Conservation (phyloP, 2,888 invertebrate species). For the Coenonympha arcania region DNA sequence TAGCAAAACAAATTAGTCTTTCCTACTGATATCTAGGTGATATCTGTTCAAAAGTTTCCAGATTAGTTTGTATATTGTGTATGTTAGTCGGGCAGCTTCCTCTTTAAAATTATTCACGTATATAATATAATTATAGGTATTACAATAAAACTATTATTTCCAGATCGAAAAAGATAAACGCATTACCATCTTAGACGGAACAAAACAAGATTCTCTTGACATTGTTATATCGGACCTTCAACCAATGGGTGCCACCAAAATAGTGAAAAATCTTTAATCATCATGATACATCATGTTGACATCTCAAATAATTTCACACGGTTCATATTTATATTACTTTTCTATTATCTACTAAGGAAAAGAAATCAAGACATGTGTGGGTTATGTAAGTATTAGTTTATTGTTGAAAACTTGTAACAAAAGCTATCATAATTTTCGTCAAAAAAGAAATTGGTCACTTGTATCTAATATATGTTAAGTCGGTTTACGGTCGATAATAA, state of each 20-base stretch:
- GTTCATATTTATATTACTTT: too few species aligned
- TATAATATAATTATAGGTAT: background rate
- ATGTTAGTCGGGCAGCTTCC: too few species aligned
- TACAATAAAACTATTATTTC: constrained; percentile 8
- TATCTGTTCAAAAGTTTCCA: too few species aligned
- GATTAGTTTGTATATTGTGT: too few species aligned
- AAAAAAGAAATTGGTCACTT: background rate
- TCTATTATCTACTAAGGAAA: too few species aligned
- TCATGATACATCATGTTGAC: background rate
- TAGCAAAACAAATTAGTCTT: too few species aligned
- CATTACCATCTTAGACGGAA: constrained; percentile 45
- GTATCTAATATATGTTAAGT: background rate
- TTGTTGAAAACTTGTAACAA: background rate
- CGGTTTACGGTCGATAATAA: too few species aligned
- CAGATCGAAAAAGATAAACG: constrained; percentile 48
- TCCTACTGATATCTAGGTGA: too few species aligned
- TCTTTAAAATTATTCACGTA: too few species aligned
- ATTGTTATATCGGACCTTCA: constrained; percentile 38
- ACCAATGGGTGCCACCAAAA: constrained; percentile 16
- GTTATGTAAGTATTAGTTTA: background rate
- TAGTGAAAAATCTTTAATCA: background rate
- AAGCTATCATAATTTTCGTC: background rate
- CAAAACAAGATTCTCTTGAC: constrained; percentile 33
- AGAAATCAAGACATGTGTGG: too few species aligned
- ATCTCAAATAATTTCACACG: too few species aligned